Base-by-base conservation (phyloP, 1,140 invertebrate genomes). In the Atta cephalotes region DNA sequence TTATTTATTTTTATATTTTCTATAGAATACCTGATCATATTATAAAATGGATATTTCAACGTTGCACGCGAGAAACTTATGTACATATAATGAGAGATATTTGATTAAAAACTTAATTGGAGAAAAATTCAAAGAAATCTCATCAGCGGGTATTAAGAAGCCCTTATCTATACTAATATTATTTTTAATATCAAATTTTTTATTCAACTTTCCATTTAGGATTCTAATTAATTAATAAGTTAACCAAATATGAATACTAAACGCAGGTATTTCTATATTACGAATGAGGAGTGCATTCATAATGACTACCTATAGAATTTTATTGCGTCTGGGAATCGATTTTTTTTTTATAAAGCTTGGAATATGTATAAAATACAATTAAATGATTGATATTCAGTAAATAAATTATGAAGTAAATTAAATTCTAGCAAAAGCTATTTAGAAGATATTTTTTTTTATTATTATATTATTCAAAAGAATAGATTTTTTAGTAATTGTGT, bases 1-100 rank as follows among this genome's bases (percentile, higher is more conserved):
- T 72, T 60, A 71, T 70, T 45, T 56, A 58, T 70, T 68, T 81
- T 80, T 18, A 68, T 49, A 3, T 35, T 60, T 45, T 72, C 12
- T 60, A 12, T 70, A 74, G 21, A 21, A 60, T 45, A 56, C 56
- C 6, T 28, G 12, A 3, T n/a, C 9, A 16, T 56, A 49, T 70
- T 53, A 12, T 70, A 53, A 78, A 78, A 45, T 66, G 25, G 25
- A 39, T 70, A 53, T 4, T 63, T 78, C 18, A 66, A 31, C 12
- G 25, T 53, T 28, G 28, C 31, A 45, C 39, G 1, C 62, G 25
- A 51, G 18, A 53, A 80, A 70, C 28, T 10, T 45, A 0, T 45
- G 2, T 45, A 45, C 2, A 39, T 70, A 39, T 70, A 70, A 81
- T 68, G 25, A 39, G 10, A 70, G 25, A 39, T 21, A 39, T 31